A percentile compares a stretch with the other conserved stretches of the same genome.
These are phyloP conservation scores for Sebastes vulpes DNA, from an alignment of 2,797 vertebrate genomes.

Conservation along the genomic window DNA sequence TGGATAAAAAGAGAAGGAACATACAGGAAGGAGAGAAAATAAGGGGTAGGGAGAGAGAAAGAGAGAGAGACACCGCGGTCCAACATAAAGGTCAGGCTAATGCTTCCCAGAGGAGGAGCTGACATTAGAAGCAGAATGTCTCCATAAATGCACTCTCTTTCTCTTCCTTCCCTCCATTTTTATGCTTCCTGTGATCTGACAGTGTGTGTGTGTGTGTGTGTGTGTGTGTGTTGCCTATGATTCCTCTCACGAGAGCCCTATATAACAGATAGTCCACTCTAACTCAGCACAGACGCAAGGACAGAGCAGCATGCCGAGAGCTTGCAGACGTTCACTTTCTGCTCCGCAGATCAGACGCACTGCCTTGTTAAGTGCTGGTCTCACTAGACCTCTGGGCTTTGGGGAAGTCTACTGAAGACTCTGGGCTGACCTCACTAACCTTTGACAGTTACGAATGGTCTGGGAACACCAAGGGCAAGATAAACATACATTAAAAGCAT, in stretches of 20 bases:
- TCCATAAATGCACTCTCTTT: slow-evolving; percentile 69
- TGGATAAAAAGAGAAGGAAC: slow-evolving; percentile 45
- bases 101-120: slow-evolving; percentile 80
- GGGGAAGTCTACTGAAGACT: slow-evolving; percentile 50
- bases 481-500: not conserved
- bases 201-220: not conserved
- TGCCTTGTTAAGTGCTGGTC: slow-evolving; percentile 55
- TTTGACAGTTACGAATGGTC: slow-evolving; percentile 35
- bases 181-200: slow-evolving; percentile 57
- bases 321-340: slow-evolving; percentile 59
- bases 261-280: slow-evolving; percentile 39
- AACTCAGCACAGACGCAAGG: slow-evolving; percentile 36
- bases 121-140: slow-evolving; percentile 82
- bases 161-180: slow-evolving; percentile 30
- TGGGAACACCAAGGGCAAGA: slow-evolving; percentile 9
- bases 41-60: slow-evolving; percentile 3
- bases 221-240: slow-evolving; percentile 51
- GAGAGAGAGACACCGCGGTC: slow-evolving; percentile 48
- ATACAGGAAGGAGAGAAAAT: slow-evolving; percentile 1
- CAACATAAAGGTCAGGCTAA: slow-evolving; percentile 84
- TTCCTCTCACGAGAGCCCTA: slow-evolving; percentile 61
- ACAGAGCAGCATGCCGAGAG: slow-evolving; percentile 53
- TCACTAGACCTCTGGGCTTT: slow-evolving; percentile 56
- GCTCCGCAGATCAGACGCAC: slow-evolving; percentile 47
- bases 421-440: slow-evolving; percentile 57